A percentile compares a stretch with the other conserved stretches of the same genome.
These are phyloP conservation scores for Thelaira solivaga DNA, from an alignment of 2,888 invertebrate genomes.

Conservation along the genomic window DNA sequence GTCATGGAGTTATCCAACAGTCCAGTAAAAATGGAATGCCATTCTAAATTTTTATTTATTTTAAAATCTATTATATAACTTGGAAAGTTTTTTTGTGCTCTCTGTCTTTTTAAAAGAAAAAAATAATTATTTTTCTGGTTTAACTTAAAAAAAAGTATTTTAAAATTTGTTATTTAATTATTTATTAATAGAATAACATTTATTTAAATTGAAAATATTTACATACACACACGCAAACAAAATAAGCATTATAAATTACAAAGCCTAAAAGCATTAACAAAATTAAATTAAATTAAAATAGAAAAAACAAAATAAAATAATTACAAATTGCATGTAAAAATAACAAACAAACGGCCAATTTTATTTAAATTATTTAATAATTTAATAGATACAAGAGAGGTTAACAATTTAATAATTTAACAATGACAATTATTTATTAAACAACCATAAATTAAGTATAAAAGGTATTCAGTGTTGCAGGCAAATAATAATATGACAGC, in stretches of 20 bases:
- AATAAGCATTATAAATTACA: slow-evolving; percentile 26
- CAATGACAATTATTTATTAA: neutral
- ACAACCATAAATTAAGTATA: neutral
- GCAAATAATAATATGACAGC: too few relatives aligned
- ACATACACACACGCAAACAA: neutral
- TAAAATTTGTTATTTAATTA: neutral
- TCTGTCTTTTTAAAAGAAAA: too few relatives aligned
- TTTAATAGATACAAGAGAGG: slow-evolving; percentile 12
- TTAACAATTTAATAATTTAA: neutral
- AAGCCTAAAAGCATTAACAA: neutral
- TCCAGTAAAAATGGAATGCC: too few relatives aligned
- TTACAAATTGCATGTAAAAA: too few relatives aligned
- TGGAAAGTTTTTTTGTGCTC: too few relatives aligned
- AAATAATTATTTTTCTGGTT: neutral
- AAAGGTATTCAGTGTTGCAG: too few relatives aligned
- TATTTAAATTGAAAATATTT: too few relatives aligned
- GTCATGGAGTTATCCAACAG: too few relatives aligned
- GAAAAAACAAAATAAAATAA: neutral
- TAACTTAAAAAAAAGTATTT: too few relatives aligned
- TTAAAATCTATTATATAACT: too few relatives aligned
- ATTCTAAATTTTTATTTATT: too few relatives aligned
- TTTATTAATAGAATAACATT: neutral
- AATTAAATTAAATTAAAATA: slow-evolving; percentile 1
- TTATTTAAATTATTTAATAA: slow-evolving; percentile 26
- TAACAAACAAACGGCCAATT: neutral